A percentile compares a stretch with the other conserved stretches of the same genome.
These are phyloP conservation scores for Pecten maximus DNA, from an alignment of 2,888 invertebrate genomes.

Conservation along the genomic window DNA sequence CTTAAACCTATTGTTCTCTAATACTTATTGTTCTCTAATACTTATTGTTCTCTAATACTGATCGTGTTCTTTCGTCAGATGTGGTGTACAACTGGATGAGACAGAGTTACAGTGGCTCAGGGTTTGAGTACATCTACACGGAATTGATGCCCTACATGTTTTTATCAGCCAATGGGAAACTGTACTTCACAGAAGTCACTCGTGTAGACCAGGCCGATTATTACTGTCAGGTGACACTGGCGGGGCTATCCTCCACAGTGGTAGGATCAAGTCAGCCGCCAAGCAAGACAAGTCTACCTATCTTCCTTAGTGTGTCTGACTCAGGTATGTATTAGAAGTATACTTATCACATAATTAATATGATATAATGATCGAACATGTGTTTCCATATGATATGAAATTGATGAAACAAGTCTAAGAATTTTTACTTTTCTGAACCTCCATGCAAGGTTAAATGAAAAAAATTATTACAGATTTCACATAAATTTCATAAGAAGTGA, in stretches of 20 bases:
- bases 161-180: conserved; percentile 96
- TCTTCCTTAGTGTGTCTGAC: conserved; percentile 64
- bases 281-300: conserved; percentile 71
- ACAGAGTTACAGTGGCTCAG: conserved; percentile 85
- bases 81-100: conserved; percentile 92
- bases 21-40: too few species aligned
- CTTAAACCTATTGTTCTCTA: too few species aligned
- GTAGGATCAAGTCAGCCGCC: conserved; percentile 66
- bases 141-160: conserved; percentile 91
- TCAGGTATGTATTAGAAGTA: conserved; percentile 62
- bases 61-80: conserved; percentile 52
- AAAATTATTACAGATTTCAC: too few species aligned
- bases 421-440: too few species aligned
- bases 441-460: too few species aligned
- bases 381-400: too few species aligned
- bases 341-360: neutral
- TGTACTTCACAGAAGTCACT: conserved; percentile 97
- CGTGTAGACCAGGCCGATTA: conserved; percentile 85
- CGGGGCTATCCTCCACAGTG: conserved; percentile 62
- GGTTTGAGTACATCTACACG: conserved; percentile 88
- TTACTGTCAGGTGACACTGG: conserved; percentile 65
- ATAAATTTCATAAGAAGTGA: too few species aligned
- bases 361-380: neutral
- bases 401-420: too few species aligned
- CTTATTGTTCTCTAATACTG: neutral